phyloP scores from a whole-genome alignment of 2,797 vertebrate genomes.

The Pseudochirops corinnae region DNA sequence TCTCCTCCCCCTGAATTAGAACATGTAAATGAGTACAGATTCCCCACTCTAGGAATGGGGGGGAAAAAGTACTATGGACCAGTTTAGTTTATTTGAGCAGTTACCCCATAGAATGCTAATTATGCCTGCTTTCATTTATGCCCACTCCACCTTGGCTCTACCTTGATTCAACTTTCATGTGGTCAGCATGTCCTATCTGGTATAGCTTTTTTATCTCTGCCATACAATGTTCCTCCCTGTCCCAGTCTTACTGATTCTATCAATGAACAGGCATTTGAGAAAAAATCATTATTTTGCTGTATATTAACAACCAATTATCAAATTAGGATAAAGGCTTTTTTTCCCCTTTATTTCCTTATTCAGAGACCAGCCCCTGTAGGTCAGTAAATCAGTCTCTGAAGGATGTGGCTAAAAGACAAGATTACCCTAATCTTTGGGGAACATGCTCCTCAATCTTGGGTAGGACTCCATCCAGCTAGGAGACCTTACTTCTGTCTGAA shows the following conservation, averaged over 20 bases:
- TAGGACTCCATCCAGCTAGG: no score
- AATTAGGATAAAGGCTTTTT: no score
- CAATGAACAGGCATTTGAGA: not conserved
- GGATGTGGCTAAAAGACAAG: no score
- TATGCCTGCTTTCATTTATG: not conserved
- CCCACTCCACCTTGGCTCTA: no score
- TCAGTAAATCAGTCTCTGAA: no score
- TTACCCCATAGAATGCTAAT: not conserved
- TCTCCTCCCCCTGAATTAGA: not conserved
- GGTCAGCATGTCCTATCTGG: not conserved
- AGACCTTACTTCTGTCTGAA: no score
- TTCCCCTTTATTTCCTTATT: no score
- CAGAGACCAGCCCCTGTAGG: no score
- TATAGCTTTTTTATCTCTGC: not conserved
- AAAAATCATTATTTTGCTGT: no score
- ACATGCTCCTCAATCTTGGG: no score
- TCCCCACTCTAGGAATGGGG: not conserved
- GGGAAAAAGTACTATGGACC: not conserved
- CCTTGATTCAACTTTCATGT: not conserved
- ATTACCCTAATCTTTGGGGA: no score
- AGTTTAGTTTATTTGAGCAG: not conserved
- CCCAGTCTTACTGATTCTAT: not conserved
- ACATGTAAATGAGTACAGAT: not conserved
- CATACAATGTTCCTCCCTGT: not conserved
- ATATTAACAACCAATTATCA: no score